Evolutionary conservation across 2,888 invertebrate species (phyloP), one percentile per base, ranked within the genome.

Genomic region (Cheilosia variabilis): DNA sequence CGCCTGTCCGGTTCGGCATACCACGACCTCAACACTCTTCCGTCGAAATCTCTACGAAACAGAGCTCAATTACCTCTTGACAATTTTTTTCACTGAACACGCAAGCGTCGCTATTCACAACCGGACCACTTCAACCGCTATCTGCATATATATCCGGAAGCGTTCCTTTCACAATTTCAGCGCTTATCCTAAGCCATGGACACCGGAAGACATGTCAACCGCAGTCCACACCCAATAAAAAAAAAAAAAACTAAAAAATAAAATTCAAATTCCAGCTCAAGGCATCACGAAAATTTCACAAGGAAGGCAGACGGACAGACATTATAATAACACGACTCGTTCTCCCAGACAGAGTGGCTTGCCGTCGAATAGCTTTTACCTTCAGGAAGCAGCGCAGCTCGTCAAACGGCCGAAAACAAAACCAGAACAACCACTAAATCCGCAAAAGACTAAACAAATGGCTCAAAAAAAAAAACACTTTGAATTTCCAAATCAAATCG

Each of bases 331-430:
- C 68, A 15, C 15, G 34, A 50, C 22, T 63, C 80, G 68, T 75
- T 80, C 80, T 62, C 50, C 50, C 55, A 43, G 66, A 50, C 55
- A 68, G 4, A 78, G 66, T 60, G 22, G 55, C 47, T 63, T 75
- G 31, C 31, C 9, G 1, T 31, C 62, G 55, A 47, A 80, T 68
- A 37, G 19, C 13, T 47, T 62, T 24, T 63, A 69, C 68, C 68
- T 81, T 41, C 47, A 81, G 75, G 80, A 75, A 81, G 63, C 50
- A 19, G 43, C 50, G 37, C 47, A 43, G 47, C 47, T 68, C 68
- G 47, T 68, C 55, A 55, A 22, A 62, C 62, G 50, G 41, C 31
- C 55, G 4, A 62, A 37, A 43, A 43, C 5, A 53, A 66, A 63
- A 45, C 57, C 41, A 63, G 24, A 66, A 66, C 62, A 60, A 50